Evolutionary conservation across 2,113 vertebrate species (phyloP).

Genomic region (Nyctereutes procyonoides): DNA sequence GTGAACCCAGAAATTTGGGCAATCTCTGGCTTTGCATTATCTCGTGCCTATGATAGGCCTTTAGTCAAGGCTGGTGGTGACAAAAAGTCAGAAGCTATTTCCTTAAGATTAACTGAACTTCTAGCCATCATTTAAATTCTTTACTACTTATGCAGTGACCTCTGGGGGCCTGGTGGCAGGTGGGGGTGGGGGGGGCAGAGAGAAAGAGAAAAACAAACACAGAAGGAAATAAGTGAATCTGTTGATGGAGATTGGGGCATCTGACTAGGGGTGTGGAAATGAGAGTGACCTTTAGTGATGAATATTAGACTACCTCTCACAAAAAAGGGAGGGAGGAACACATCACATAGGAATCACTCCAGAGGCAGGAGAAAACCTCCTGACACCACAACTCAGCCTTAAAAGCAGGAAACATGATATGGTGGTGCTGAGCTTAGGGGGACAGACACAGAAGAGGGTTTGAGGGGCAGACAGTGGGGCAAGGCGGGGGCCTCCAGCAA

Average conservation of each 20-base stretch:
- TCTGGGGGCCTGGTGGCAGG: no score
- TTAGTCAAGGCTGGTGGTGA: neutral
- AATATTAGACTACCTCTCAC: neutral
- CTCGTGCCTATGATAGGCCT: neutral
- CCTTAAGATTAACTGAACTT: neutral
- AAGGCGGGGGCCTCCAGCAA: neutral
- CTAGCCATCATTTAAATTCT: neutral
- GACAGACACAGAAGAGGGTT: neutral
- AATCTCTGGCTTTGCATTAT: neutral
- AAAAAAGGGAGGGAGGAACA: neutral
- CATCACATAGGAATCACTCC: neutral
- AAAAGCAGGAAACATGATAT: neutral
- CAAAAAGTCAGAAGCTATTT: neutral
- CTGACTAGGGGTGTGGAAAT: neutral
- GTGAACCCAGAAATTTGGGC: neutral
- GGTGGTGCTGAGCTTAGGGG: neutral
- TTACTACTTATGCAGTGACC: neutral
- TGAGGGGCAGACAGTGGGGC: neutral
- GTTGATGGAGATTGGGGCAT: neutral
- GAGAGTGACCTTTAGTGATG: neutral
- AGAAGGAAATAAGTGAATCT: neutral
- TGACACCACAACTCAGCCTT: neutral
- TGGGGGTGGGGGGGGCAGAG: neutral
- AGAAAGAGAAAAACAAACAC: neutral
- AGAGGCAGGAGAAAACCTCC: neutral